Base-by-base conservation (phyloP, 2,888 invertebrate species). In the Saturnia pavonia region DNA sequence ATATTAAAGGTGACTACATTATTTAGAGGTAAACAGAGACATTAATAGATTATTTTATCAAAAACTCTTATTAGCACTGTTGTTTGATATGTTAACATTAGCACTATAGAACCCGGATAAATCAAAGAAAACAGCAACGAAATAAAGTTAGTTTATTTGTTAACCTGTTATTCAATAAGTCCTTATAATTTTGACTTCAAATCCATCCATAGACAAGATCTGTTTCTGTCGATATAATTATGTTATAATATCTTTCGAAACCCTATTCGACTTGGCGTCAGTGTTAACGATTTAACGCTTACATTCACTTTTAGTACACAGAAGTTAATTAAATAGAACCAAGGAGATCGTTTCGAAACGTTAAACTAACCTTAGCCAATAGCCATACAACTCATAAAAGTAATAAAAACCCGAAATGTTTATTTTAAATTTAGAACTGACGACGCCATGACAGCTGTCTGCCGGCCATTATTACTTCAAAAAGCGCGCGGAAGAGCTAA, bases 401-500 rank as follows among this genome's bases (percentile, higher is more conserved):
- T 82, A 87, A 86, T 87, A 88, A 87, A 65, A 65, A 65, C 40
- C 40, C 73, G 74, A 72, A 78, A 87, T 88, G 89, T 89, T 91
- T 87, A 85, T 89, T 92, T 92, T 91, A 89, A 90, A 91, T 92
- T 90, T 91, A 88, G 90, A 91, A 88, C 87, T 85, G 88, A 87
- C 89, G 85, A 74, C 78, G 79, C 83, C 82, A 78, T 90, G 91
- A 91, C 93, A 94, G 92, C 91, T 92, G 92, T 88, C 90, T 80
- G 83, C 81, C 85, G 82, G 87, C 88, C 88, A 91, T 91, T 88
- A 84, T 82, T 71, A 81, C 82, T 78, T 77, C 77, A 76, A 83
- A 83, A 81, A 84, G 82, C 82, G 76, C 83, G 79, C 86, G 87
- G 82, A 88, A 86, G 83, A 86, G 83, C 86, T 87, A 91, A 91